phyloP scores from a whole-genome alignment of 1,140 invertebrate genomes.

The Tetramorium alpestre region DNA sequence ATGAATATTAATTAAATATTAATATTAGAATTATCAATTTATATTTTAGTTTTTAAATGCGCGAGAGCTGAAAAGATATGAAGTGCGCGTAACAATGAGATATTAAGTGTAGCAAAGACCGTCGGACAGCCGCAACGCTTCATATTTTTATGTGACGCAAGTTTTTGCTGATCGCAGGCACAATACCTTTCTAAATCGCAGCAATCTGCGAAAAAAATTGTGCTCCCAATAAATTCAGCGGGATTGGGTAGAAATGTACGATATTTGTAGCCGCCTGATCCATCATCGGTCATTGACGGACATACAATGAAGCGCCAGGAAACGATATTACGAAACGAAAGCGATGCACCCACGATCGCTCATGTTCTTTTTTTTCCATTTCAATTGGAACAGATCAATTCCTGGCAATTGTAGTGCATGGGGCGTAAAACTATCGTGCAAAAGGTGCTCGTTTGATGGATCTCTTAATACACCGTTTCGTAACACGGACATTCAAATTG shows the following conservation, averaged over 20 bases:
- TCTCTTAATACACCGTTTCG: slow-evolving; percentile 9
- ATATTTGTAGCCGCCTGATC: slow-evolving; percentile 62
- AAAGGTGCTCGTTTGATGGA: slow-evolving; percentile 27
- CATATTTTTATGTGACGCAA: slow-evolving; percentile 15
- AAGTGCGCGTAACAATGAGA: neutral
- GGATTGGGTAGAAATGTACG: slow-evolving; percentile 15
- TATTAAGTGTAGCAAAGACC: neutral
- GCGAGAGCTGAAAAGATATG: neutral
- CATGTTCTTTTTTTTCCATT: slow-evolving; percentile 53
- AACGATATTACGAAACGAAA: slow-evolving; percentile 33
- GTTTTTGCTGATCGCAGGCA: neutral
- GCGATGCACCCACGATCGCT: slow-evolving; percentile 23
- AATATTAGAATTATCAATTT: neutral
- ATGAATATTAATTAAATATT: neutral
- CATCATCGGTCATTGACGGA: slow-evolving; percentile 64
- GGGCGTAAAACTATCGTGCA: slow-evolving; percentile 15
- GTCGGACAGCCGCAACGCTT: neutral
- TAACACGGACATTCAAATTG: slow-evolving; percentile 2
- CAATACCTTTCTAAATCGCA: slow-evolving; percentile 29
- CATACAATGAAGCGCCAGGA: slow-evolving; percentile 59
- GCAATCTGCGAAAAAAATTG: slow-evolving; percentile 28
- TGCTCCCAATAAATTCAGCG: slow-evolving; percentile 35
- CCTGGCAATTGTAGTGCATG: slow-evolving; percentile 27
- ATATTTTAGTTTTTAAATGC: neutral
- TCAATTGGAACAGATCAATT: slow-evolving; percentile 34